phyloP scores from a whole-genome alignment of 2,888 invertebrate genomes.

The Eugnorisma glareosa region DNA sequence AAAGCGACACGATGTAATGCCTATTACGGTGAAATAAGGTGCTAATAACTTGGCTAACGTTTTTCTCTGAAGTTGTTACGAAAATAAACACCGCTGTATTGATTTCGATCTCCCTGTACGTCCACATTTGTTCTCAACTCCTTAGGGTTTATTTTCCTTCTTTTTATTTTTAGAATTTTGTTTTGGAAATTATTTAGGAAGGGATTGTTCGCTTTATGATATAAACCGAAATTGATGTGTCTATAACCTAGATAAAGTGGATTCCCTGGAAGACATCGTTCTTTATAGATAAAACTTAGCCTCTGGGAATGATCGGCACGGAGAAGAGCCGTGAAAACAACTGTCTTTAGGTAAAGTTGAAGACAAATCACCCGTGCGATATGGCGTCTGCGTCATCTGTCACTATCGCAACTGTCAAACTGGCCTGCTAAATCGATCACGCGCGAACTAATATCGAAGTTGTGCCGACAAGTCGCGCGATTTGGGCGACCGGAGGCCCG shows the following conservation, averaged over 20 bases:
- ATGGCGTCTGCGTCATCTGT: slow-evolving; percentile 88
- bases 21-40: slow-evolving; percentile 57
- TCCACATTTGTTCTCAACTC: slow-evolving; percentile 29
- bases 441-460: slow-evolving; percentile 89
- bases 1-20: slow-evolving; percentile 64
- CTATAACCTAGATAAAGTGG: slow-evolving; percentile 46
- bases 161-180: slow-evolving; percentile 38
- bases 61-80: slow-evolving; percentile 28
- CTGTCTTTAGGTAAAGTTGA: slow-evolving; percentile 79
- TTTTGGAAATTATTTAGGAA: slow-evolving; percentile 33
- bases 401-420: slow-evolving; percentile 89
- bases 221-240: slow-evolving; percentile 42
- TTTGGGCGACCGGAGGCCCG: slow-evolving; percentile 69
- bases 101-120: slow-evolving; percentile 12
- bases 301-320: slow-evolving; percentile 52
- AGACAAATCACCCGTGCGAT: slow-evolving; percentile 88
- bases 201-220: slow-evolving; percentile 38
- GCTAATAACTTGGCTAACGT: slow-evolving; percentile 44
- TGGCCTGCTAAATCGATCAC: slow-evolving; percentile 88
- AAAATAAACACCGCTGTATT: slow-evolving; percentile 40
- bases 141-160: slow-evolving; percentile 11
- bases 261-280: slow-evolving; percentile 19
- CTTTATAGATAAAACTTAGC: slow-evolving; percentile 51
- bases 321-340: slow-evolving; percentile 69
- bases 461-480: slow-evolving; percentile 78